Evolutionary conservation across 1,140 invertebrate species (phyloP).

Genomic region (Pseudomyrmex flavicornis): DNA sequence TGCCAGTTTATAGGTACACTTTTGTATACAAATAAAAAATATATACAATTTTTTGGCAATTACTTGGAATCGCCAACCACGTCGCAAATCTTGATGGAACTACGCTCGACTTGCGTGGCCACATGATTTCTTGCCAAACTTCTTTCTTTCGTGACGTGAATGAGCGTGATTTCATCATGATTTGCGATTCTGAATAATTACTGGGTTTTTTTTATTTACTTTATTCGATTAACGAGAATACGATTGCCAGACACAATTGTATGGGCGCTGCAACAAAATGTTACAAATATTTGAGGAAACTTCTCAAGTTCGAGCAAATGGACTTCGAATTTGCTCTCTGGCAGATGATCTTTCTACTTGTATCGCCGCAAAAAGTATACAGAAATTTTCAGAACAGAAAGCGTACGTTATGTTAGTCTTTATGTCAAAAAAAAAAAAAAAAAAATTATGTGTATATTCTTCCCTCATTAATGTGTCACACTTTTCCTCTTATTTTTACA

Average conservation of each 20-base stretch:
- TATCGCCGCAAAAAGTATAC: conserved; percentile 98
- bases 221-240: neutral
- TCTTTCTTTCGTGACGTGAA: no score
- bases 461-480: no score
- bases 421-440: no score
- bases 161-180: neutral
- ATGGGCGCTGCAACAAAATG: conserved; percentile 95
- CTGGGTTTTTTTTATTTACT: neutral
- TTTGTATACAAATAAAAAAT: no score
- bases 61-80: no score
- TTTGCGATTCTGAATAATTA: neutral
- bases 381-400: conserved; percentile 99
- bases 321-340: conserved; percentile 99
- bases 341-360: conserved; percentile 99
- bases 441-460: no score
- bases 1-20: conserved; percentile 84
- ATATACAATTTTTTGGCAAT: no score
- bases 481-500: conserved; percentile 84
- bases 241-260: conserved; percentile 87
- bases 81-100: no score
- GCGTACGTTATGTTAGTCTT: conserved; percentile 88
- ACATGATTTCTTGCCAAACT: no score
- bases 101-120: no score
- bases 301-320: conserved; percentile 99
- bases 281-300: conserved; percentile 95